Conservation (phyloP, 2,888 invertebrate genomes). For the Pammene fasciana region DNA sequence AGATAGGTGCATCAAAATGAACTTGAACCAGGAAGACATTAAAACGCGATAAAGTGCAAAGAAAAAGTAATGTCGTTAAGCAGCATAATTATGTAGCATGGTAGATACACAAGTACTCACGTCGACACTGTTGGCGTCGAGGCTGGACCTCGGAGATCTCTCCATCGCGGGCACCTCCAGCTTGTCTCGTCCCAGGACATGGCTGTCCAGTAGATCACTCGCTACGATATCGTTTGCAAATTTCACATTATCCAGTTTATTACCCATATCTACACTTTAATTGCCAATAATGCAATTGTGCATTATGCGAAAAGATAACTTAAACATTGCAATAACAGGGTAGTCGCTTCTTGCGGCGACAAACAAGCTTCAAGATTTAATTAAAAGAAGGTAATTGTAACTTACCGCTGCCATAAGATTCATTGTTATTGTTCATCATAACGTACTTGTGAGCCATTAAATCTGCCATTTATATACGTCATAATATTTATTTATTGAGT, state of each 20-base stretch:
- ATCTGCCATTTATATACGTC: conserved; percentile 10
- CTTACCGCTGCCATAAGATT: conserved; percentile 77
- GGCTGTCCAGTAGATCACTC: conserved; percentile 80
- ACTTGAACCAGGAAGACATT: conserved; percentile 22
- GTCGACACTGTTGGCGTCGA: conserved; percentile 78
- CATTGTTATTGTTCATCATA: conserved; percentile 72
- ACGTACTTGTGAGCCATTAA: conserved; percentile 23
- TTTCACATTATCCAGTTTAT: conserved; percentile 74
- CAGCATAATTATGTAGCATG: not conserved
- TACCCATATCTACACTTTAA: conserved; percentile 73
- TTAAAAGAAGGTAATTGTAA: conserved; percentile 51
- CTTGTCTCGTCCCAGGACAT: conserved; percentile 77
- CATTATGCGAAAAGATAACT: conserved; percentile 70
- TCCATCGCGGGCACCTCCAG: conserved; percentile 70
- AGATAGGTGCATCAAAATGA: not conserved
- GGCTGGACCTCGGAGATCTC: conserved; percentile 72
- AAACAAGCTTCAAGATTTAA: conserved; percentile 47
- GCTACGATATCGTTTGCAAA: conserved; percentile 75
- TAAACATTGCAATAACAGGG: conserved; percentile 47
- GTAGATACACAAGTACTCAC: conserved; percentile 62
- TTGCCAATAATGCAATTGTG: conserved; percentile 56
- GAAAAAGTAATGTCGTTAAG: not conserved
- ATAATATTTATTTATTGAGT: conserved; percentile 17
- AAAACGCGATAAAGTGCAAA: conserved; percentile 3
- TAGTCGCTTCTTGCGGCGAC: conserved; percentile 32